Evolutionary conservation across 2,888 invertebrate genomes (phyloP).

Genomic region (Cephus nigrinus): DNA sequence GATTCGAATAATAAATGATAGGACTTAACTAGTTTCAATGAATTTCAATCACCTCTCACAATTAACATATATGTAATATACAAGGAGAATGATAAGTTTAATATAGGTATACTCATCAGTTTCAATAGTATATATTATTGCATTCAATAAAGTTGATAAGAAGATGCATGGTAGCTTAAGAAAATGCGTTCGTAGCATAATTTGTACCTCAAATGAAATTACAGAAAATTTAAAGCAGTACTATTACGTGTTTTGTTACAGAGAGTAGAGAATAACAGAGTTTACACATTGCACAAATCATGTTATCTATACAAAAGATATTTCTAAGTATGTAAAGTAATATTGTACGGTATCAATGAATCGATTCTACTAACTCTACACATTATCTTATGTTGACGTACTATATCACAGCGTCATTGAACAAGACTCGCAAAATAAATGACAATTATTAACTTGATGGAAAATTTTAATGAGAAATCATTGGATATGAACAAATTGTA

Average conservation of each 20-base stretch:
- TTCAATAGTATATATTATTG: background rate
- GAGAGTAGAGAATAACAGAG: background rate
- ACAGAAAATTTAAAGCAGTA: background rate
- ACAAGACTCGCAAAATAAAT: background rate
- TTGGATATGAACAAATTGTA: background rate
- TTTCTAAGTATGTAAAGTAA: background rate
- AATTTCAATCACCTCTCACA: background rate
- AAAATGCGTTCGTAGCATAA: background rate
- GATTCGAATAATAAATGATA: conserved; percentile 16
- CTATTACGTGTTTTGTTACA: background rate
- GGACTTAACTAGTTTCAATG: background rate
- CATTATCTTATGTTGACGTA: background rate
- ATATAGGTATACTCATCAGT: background rate
- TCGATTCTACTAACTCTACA: background rate
- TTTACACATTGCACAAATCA: too few relatives aligned
- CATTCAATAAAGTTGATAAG: background rate
- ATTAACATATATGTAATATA: background rate
- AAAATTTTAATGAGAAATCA: background rate
- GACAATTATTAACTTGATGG: background rate
- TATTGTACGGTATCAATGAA: background rate
- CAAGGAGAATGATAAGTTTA: background rate
- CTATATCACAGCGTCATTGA: background rate
- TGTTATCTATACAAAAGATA: background rate
- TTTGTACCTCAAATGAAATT: background rate
- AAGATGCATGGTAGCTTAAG: background rate